These are phyloP conservation scores for Teinopalpus imperialis DNA, from an alignment of 2,888 invertebrate species.

Conservation along the genomic window DNA sequence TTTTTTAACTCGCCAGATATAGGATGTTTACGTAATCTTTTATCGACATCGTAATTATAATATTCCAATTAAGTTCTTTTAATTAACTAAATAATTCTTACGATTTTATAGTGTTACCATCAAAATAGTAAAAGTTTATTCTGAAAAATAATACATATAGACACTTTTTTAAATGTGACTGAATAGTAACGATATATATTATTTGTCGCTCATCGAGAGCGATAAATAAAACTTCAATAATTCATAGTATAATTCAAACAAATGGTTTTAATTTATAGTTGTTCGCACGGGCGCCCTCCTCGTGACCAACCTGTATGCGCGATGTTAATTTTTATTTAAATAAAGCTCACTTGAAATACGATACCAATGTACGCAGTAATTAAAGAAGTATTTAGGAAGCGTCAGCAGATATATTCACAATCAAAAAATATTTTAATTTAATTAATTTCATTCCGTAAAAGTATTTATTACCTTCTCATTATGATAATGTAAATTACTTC, in stretches of 20 bases:
- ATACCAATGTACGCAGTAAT: slow-evolving; percentile 57
- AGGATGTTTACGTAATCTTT: slow-evolving; percentile 4
- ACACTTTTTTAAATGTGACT: no score
- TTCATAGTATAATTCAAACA: slow-evolving; percentile 21
- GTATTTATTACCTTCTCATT: no score
- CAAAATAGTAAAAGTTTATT: no score
- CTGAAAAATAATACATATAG: no score
- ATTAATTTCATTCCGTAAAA: slow-evolving; percentile 15
- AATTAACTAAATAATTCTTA: slow-evolving; percentile 10
- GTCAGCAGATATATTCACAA: slow-evolving; percentile 28
- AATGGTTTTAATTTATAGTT: slow-evolving; percentile 16
- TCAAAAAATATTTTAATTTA: slow-evolving; percentile 24
- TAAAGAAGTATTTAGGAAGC: slow-evolving; percentile 45
- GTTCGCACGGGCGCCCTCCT: slow-evolving; percentile 4
- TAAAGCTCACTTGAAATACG: slow-evolving; percentile 60
- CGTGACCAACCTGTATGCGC: slow-evolving; percentile 28
- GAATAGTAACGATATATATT: no score
- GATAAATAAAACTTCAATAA: slow-evolving; percentile 12
- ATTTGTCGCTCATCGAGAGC: no score
- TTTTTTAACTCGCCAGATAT: slow-evolving; percentile 24
- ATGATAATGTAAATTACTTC: no score
- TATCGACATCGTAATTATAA: slow-evolving; percentile 8
- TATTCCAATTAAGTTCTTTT: not conserved
- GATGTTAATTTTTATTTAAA: slow-evolving; percentile 59
- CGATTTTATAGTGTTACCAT: not conserved